These are phyloP conservation scores for Melanaphis sacchari DNA, from an alignment of 1,140 invertebrate species.

Conservation along the genomic window DNA sequence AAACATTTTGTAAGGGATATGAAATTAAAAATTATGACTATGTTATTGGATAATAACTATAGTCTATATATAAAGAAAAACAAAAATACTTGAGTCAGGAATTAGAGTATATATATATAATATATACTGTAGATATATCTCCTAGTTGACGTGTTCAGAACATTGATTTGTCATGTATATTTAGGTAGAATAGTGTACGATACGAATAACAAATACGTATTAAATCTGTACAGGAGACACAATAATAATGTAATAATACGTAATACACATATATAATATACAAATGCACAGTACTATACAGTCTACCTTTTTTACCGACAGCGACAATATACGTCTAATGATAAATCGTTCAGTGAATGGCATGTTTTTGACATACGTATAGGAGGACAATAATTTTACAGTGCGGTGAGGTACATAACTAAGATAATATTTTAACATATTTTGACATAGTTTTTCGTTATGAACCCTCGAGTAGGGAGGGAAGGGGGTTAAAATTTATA, in stretches of 20 bases:
- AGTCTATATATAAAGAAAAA: no score
- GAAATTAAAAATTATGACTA: no score
- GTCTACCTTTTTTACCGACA: not conserved
- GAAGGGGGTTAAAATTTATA: not conserved
- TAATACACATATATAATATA: no score
- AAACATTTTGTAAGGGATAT: not conserved
- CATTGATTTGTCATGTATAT: no score
- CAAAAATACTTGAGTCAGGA: no score
- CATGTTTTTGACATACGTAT: not conserved
- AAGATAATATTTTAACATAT: not conserved
- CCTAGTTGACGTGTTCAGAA: no score
- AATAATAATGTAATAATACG: not conserved
- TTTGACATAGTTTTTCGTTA: not conserved
- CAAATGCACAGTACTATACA: not conserved
- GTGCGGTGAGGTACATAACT: not conserved
- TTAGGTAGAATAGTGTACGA: no score
- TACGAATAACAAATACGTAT: not conserved
- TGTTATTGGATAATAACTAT: no score
- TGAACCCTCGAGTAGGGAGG: not conserved
- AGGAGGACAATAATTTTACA: not conserved
- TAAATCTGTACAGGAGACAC: not conserved
- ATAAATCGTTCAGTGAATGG: not conserved
- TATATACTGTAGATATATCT: no score
- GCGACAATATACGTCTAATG: not conserved
- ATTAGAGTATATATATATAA: no score